phyloP scores from a whole-genome alignment of 1,140 invertebrate species.

The Pseudomyrmex concolor region DNA sequence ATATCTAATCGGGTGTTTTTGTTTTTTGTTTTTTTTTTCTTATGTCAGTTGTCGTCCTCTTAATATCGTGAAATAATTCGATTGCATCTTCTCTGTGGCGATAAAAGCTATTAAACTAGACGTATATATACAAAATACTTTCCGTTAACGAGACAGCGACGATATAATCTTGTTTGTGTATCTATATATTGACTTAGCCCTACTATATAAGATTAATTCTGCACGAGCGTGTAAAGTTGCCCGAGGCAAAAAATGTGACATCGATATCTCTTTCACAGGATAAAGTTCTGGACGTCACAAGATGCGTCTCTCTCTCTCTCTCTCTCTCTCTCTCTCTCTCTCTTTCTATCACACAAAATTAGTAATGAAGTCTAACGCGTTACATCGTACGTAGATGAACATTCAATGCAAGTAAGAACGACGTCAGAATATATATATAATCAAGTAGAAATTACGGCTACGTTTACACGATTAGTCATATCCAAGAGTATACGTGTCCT shows the following conservation, averaged over 20 bases:
- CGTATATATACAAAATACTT: conserved; percentile 49
- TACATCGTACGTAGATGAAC: conserved; percentile 32
- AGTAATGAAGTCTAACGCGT: conserved; percentile 25
- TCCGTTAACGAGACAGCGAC: conserved; percentile 42
- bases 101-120: conserved; percentile 1
- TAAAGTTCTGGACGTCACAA: conserved; percentile 38
- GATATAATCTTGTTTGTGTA: conserved; percentile 33
- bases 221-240: conserved; percentile 43
- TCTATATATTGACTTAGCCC: conserved; percentile 28
- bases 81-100: conserved; percentile 10
- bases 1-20: background rate
- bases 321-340: too few relatives aligned
- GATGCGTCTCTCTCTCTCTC: conserved; percentile 14
- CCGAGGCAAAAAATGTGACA: conserved; percentile 39
- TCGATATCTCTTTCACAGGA: conserved; percentile 26
- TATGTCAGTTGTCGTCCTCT: background rate
- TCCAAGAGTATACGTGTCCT: background rate
- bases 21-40: too few relatives aligned
- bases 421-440: conserved; percentile 41
- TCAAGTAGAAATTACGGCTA: conserved; percentile 17
- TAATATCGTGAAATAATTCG: background rate
- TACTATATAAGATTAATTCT: conserved; percentile 16
- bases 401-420: conserved; percentile 39
- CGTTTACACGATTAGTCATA: conserved; percentile 6
- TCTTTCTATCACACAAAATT: conserved; percentile 17